Base-by-base conservation (phyloP, 2,888 invertebrate genomes). In the Zygaena filipendulae region DNA sequence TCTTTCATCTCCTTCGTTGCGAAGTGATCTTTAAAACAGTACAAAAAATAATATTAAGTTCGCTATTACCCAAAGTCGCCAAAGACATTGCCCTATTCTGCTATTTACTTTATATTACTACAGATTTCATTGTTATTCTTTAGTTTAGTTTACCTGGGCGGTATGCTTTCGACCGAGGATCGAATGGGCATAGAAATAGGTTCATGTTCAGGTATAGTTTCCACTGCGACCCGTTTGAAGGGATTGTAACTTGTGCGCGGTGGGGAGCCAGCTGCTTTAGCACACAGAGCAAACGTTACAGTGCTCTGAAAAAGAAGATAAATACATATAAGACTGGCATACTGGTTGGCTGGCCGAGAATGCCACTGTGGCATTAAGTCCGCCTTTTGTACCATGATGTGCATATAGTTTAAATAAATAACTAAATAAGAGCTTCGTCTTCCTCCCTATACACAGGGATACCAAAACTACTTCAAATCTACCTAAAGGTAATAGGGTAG, bases 121-220 rank as follows among this genome's bases (percentile, higher is more conserved):
- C n/a, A n/a, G n/a, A n/a, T n/a, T n/a, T n/a, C n/a, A n/a, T n/a
- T n/a, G n/a, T n/a, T n/a, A 32, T 38, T 45, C 23, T 43, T 47
- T 8, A 18, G 4, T 13, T n/a, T n/a, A n/a, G n/a, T 13, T 51
- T 59, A 80, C 81, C 70, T 72, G 28, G 72, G 54, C 5, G 89
- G 89, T 32, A 87, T 68, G 47, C 84, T 88, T 64, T 92, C 92
- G 2, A 92, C 90, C 2, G 92, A 91, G 25, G 85, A 82, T 33
- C 92, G 81, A 33, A 92, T 70, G 0, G 92, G 92, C 13, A 60
- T 42, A 4, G 66, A 56, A 21, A 77, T 55, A 2, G 66, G 66
- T 9, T 64, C 68, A 41, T 79, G 79, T 29, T 58, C 50, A 6
- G 79, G 79, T 8, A 71, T 48, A 4, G 67, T 64, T 47, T 79